Evolutionary conservation across 2,797 vertebrate species (phyloP).

Genomic region (Neosalanx taihuensis): DNA sequence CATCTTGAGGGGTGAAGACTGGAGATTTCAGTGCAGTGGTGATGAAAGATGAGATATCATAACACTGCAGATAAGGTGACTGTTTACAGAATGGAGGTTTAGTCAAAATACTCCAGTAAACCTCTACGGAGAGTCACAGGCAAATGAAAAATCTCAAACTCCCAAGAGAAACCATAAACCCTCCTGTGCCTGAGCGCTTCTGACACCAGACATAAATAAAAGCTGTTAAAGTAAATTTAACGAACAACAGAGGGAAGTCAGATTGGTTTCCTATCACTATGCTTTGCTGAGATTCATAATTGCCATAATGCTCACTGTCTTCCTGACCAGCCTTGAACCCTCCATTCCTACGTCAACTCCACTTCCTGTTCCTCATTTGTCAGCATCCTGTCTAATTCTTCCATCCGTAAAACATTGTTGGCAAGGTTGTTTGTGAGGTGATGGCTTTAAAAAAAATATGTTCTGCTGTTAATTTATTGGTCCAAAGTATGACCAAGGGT

Average conservation of each 20-base stretch:
- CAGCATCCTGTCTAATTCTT: conserved; percentile 53
- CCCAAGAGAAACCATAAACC: not conserved
- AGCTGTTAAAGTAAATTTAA: conserved; percentile 41
- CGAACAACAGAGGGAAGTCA: conserved; percentile 41
- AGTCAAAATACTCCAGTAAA: conserved; percentile 3
- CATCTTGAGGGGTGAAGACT: not conserved
- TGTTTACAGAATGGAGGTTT: conserved; percentile 12
- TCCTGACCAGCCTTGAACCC: conserved; percentile 53
- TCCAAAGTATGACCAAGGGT: not conserved
- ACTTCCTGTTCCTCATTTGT: conserved; percentile 50
- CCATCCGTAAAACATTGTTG: conserved; percentile 9
- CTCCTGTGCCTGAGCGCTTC: conserved; percentile 1
- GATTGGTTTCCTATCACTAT: conserved; percentile 48
- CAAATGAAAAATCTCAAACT: not conserved
- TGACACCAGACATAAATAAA: conserved; percentile 37
- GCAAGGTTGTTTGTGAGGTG: not conserved
- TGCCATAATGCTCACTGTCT: conserved; percentile 40
- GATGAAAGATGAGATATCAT: not conserved
- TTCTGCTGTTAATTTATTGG: not conserved
- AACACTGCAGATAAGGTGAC: conserved; percentile 4
- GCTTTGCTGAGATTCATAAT: conserved; percentile 41
- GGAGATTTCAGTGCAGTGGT: not conserved
- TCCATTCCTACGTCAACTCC: conserved; percentile 43
- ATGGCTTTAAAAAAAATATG: not conserved
- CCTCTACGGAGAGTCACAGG: not conserved